Percentiles rank a stretch among this genome's conserved stretches.
phyloP scores from a whole-genome alignment of 64 coral and sea anemone species.

The Montipora foliosa region DNA sequence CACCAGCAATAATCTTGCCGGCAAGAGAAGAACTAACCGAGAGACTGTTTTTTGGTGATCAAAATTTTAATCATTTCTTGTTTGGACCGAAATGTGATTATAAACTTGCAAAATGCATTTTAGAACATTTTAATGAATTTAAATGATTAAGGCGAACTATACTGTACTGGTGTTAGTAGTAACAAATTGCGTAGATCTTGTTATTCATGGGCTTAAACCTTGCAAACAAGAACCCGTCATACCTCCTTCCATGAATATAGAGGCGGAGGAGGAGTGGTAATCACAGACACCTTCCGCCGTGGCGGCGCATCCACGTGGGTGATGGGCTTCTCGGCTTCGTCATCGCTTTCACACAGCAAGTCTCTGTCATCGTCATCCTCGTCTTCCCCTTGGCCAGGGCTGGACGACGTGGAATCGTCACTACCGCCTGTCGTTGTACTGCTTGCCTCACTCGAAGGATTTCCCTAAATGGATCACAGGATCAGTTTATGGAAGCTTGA shows the following conservation, averaged over 20 bases:
- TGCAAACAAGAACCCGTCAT: background rate
- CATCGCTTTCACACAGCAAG: conserved; percentile 76
- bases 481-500: background rate
- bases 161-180: too few species aligned
- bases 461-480: conserved; percentile 45
- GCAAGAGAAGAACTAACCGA: too few species aligned
- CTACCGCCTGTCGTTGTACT: conserved; percentile 91
- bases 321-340: conserved; percentile 79
- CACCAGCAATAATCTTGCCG: too few species aligned
- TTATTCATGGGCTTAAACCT: background rate
- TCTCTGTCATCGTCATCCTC: conserved; percentile 87
- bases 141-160: too few species aligned
- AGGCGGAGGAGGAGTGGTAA: conserved; percentile 5
- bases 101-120: too few species aligned
- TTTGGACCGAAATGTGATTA: too few species aligned
- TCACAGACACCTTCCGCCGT: conserved; percentile 52
- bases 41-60: too few species aligned
- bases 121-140: too few species aligned
- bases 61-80: too few species aligned
- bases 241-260: conserved; percentile 96
- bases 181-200: background rate
- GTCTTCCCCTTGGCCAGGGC: conserved; percentile 77
- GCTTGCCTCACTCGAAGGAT: conserved; percentile 64
- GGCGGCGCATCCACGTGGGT: conserved; percentile 25
- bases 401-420: conserved; percentile 88